These are phyloP conservation scores for Triplophysa tibetana DNA, from an alignment of 2,113 vertebrate species.

Conservation along the genomic window DNA sequence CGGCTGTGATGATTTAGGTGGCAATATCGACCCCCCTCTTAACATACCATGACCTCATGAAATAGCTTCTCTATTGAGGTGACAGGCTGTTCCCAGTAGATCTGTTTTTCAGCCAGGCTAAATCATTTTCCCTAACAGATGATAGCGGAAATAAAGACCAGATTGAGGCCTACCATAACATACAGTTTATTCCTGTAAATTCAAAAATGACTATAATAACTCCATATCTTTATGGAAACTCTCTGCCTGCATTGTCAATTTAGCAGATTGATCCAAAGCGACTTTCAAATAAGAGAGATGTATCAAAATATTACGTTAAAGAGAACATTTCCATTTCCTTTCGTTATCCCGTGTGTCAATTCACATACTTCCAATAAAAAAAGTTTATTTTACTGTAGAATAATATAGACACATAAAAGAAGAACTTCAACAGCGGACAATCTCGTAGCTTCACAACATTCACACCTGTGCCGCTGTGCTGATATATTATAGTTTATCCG, in stretches of 20 bases:
- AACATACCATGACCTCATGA: slow-evolving; percentile 51
- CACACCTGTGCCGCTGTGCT: background rate
- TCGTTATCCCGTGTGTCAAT: too few relatives aligned
- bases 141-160: slow-evolving; percentile 52
- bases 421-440: background rate
- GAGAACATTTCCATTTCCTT: too few relatives aligned
- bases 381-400: too few relatives aligned
- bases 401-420: too few relatives aligned
- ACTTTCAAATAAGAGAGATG: too few relatives aligned
- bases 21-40: slow-evolving; percentile 43
- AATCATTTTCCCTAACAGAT: slow-evolving; percentile 53
- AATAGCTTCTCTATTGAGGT: slow-evolving; percentile 48
- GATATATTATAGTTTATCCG: background rate
- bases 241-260: too few relatives aligned
- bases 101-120: slow-evolving; percentile 52
- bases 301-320: too few relatives aligned
- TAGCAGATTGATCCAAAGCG: too few relatives aligned
- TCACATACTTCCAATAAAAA: too few relatives aligned
- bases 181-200: background rate
- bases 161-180: background rate
- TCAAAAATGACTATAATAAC: too few relatives aligned
- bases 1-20: slow-evolving; percentile 49
- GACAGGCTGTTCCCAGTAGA: slow-evolving; percentile 50
- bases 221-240: too few relatives aligned
- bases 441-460: background rate